These are phyloP conservation scores for Zonitis immaculata DNA, from an alignment of 2,888 invertebrate species.

Conservation along the genomic window DNA sequence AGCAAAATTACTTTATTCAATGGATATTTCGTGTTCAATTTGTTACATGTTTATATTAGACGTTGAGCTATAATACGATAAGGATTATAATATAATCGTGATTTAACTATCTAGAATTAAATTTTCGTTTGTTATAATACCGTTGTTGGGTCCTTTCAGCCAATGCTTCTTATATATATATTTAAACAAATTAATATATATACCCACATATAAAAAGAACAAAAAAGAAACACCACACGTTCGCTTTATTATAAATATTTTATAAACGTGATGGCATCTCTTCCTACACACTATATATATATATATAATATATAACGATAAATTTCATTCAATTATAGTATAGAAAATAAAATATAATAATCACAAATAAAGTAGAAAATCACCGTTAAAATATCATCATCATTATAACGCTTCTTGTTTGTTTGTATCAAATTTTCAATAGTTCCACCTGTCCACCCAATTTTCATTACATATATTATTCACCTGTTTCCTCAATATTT, in stretches of 20 bases:
- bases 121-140: background rate
- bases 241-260: background rate
- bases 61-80: background rate
- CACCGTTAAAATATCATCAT: background rate
- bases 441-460: background rate
- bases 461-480: too few relatives aligned
- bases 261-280: background rate
- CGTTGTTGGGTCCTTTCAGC: conserved; percentile 1
- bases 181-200: too few relatives aligned
- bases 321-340: background rate
- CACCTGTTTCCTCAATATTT: background rate
- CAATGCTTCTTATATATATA: background rate
- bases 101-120: conserved; percentile 1
- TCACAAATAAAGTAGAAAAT: background rate
- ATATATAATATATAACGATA: too few relatives aligned
- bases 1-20: conserved; percentile 2
- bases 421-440: background rate
- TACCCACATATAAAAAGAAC: background rate
- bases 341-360: background rate
- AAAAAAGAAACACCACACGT: background rate
- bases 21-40: conserved; percentile 22
- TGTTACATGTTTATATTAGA: conserved; percentile 13
- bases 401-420: background rate
- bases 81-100: background rate
- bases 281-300: background rate